Evolutionary conservation across 2,113 vertebrate genomes (phyloP).

Genomic region (Psephotus haematonotus): DNA sequence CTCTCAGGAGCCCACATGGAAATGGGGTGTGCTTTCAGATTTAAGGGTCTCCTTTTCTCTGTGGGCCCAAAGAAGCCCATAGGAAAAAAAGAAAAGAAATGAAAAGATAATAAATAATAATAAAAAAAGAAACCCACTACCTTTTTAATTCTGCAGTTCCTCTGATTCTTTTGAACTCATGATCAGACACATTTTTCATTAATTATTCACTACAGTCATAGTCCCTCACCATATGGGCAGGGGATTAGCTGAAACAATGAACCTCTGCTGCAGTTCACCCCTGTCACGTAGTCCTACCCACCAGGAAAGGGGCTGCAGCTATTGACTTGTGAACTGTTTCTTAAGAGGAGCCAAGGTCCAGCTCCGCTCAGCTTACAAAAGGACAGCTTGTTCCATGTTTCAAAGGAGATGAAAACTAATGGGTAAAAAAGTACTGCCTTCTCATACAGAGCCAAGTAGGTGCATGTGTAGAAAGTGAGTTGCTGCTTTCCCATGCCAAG

Average conservation of each 20-base stretch:
- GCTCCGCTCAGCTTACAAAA: neutral
- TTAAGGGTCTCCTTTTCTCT: neutral
- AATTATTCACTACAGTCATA: neutral
- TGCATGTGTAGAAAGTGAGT: neutral
- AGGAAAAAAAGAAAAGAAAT: neutral
- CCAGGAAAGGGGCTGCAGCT: neutral
- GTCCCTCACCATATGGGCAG: neutral
- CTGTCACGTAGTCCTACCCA: neutral
- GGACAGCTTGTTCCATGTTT: neutral
- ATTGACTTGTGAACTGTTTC: neutral
- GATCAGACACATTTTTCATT: neutral
- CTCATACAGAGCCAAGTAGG: neutral
- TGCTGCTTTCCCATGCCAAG: neutral
- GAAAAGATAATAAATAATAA: neutral
- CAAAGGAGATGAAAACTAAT: neutral
- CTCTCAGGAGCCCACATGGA: neutral
- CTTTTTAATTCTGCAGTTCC: neutral
- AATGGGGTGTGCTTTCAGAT: neutral
- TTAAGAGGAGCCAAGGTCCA: neutral
- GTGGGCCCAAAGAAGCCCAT: neutral
- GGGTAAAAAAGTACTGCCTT: neutral
- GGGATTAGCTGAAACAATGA: neutral
- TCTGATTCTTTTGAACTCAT: neutral
- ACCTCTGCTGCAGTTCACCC: neutral
- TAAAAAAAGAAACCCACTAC: accelerated